These are phyloP conservation scores for Alosa alosa DNA, from an alignment of 2,113 vertebrate species.

Conservation along the genomic window DNA sequence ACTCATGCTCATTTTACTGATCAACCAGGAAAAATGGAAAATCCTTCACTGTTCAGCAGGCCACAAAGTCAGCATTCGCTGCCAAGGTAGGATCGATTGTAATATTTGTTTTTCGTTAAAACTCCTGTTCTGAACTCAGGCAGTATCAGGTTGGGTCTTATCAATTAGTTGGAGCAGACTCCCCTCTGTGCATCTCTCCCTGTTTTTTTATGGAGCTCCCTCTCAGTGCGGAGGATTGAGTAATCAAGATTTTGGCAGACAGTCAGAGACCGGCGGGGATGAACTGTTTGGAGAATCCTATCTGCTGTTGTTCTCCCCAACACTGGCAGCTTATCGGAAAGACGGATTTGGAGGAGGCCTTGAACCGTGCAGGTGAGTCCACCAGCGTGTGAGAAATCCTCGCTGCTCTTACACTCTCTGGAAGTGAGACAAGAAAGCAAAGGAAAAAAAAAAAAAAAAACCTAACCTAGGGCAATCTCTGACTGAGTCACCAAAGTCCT, in stretches of 20 bases:
- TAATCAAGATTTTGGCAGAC: slow-evolving; percentile 71
- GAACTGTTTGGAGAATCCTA: slow-evolving; percentile 71
- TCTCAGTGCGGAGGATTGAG: slow-evolving; percentile 62
- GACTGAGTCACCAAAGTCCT: background rate
- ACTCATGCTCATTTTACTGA: background rate
- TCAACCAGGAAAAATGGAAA: background rate
- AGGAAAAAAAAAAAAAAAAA: slow-evolving; percentile 14
- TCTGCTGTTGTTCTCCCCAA: slow-evolving; percentile 63
- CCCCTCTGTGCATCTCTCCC: slow-evolving; percentile 27
- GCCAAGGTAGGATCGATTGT: background rate
- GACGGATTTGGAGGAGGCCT: slow-evolving; percentile 69
- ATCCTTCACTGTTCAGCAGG: background rate
- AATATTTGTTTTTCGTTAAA: background rate
- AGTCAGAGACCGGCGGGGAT: slow-evolving; percentile 66
- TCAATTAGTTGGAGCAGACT: slow-evolving; percentile 22
- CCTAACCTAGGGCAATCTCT: background rate
- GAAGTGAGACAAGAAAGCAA: background rate
- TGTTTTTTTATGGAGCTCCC: slow-evolving; percentile 13
- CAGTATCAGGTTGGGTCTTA: slow-evolving; percentile 22
- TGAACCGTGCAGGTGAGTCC: slow-evolving; percentile 63
- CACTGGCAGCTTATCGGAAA: slow-evolving; percentile 69
- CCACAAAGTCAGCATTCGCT: background rate
- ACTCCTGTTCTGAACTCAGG: background rate
- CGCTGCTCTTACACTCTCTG: slow-evolving; percentile 34
- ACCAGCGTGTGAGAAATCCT: slow-evolving; percentile 61